Conservation (phyloP, 1,140 invertebrate genomes). For the Cepaea nemoralis region DNA sequence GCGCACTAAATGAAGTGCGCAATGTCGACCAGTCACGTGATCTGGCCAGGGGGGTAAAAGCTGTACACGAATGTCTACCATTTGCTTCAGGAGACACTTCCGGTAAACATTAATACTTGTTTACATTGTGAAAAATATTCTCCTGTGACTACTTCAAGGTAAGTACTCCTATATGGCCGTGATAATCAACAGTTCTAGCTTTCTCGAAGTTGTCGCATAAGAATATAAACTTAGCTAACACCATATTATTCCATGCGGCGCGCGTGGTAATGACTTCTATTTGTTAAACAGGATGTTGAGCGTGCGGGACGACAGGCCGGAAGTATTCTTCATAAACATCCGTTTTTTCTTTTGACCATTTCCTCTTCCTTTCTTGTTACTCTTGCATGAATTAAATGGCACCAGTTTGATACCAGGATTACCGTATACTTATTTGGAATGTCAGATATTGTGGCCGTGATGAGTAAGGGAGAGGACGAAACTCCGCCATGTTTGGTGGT, state of each 20-base stretch:
- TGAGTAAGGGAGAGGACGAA: not conserved
- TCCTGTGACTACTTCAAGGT: not conserved
- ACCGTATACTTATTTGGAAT: not conserved
- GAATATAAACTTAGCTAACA: not conserved
- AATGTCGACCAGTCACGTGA: not conserved
- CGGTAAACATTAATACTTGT: not conserved
- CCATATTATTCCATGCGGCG: not conserved
- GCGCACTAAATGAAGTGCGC: not conserved
- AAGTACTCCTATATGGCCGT: not conserved
- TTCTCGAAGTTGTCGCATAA: not conserved
- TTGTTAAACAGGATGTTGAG: conserved; percentile 67
- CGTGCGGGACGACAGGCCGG: conserved; percentile 63
- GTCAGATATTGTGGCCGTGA: not conserved
- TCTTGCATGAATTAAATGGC: conserved; percentile 3
- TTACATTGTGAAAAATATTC: not conserved
- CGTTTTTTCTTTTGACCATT: conserved; percentile 67
- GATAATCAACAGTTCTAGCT: not conserved
- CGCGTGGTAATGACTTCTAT: too few relatives aligned
- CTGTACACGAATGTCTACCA: not conserved
- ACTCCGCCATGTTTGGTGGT: conserved; percentile 37
- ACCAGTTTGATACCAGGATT: not conserved
- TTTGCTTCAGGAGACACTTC: not conserved
- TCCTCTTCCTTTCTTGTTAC: conserved; percentile 59
- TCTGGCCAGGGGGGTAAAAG: not conserved
- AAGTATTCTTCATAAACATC: conserved; percentile 67